Evolutionary conservation across 2,113 vertebrate species (phyloP), one percentile per base, ranked within the genome.

Genomic region (Amphilophus citrinellus): DNA sequence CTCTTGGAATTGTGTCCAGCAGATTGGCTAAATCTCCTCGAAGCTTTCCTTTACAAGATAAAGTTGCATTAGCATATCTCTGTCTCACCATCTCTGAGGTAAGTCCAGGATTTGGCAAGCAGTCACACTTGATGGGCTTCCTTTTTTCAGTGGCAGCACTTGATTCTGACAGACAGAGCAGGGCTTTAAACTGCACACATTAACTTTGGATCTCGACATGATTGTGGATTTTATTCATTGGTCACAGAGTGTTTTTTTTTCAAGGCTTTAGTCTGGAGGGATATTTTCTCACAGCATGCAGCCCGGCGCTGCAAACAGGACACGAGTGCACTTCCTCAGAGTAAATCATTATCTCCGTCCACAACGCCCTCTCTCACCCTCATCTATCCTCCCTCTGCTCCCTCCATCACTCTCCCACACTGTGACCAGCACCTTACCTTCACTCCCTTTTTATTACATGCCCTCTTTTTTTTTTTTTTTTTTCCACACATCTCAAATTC

Each of bases 1-100:
- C 93, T 89, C 91, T 94, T 85, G 84, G 94, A 93, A 95, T 95
- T 95, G 94, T 95, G 94, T 95, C 91, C 86, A 79, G 90, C 91
- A 91, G 90, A 94, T 94, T 93, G 94, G 88, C 90, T 91, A 93
- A 94, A 92, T 89, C 92, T 94, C 93, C 93, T 91, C 86, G 30
- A 89, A 87, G 90, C 91, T 94, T 93, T 92, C 73, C 89, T 94
- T 92, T 87, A 94, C 93, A 88, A 93, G 93, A 94, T 95, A 92
- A 92, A 93, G 87, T 88, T 56, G 84, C 78, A 94, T 94, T 94
- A 93, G 88, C 92, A 92, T 94, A 91, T 91, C 90, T 90, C 84
- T 2, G 62, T 77, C 86, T 83, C 86, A 11, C 77, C 91, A 87
- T 91, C 89, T 79, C 86, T 10, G 87, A 91, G 91, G 76, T 80